Conservation (phyloP, 2,113 vertebrate species). For the Crypturellus undulatus region DNA sequence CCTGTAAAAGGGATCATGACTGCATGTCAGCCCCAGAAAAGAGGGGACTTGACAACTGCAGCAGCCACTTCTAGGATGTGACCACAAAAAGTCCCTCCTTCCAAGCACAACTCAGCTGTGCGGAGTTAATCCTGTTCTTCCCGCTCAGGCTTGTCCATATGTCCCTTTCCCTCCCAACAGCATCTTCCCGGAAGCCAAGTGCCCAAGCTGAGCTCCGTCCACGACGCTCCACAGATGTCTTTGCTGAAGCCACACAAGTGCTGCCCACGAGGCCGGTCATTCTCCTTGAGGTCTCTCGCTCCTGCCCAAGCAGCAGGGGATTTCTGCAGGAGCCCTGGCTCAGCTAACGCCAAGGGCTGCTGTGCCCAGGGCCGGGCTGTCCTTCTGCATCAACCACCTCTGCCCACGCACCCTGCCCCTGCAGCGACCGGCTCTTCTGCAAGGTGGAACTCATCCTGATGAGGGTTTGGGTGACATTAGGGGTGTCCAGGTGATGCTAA, state of each 20-base stretch:
- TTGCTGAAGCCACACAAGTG: background rate
- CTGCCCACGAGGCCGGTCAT: no score
- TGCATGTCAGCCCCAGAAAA: background rate
- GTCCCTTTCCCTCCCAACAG: background rate
- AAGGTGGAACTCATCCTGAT: no score
- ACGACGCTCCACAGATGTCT: rapidly evolving
- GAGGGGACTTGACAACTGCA: background rate
- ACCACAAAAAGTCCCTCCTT: background rate
- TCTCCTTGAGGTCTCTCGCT: background rate
- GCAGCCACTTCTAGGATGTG: background rate
- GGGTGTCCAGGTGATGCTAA: no score
- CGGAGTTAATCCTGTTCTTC: background rate
- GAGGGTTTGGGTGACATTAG: no score
- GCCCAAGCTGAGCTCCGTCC: background rate
- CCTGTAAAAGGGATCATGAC: background rate
- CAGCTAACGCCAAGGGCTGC: no score
- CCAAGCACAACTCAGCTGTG: background rate
- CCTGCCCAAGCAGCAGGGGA: background rate
- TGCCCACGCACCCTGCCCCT: no score
- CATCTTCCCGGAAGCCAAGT: rapidly evolving
- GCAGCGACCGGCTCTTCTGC: no score
- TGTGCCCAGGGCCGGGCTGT: no score
- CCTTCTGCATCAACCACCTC: no score
- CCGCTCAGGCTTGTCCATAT: rapidly evolving
- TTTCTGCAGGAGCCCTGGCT: no score